Evolutionary conservation across 2,113 vertebrate genomes (phyloP), one percentile per base, ranked within the genome.

Genomic region (Laticauda colubrina): DNA sequence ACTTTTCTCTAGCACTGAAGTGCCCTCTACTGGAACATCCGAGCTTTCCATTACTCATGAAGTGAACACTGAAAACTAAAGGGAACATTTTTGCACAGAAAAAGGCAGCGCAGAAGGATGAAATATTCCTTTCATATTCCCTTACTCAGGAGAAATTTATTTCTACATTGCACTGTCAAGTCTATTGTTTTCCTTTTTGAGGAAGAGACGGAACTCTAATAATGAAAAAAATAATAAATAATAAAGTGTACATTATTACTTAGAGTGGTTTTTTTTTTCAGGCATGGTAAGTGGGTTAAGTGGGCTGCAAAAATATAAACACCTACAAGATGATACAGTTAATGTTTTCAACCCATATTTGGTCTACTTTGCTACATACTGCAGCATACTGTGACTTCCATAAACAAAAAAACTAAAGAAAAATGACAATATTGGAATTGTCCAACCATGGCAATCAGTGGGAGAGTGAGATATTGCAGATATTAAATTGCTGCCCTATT

Each of bases 1-100:
- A 93, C 93, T 90, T 90, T 97, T 91, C 69, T 87, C 94, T 89
- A 14, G 88, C 97, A 88, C 90, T 94, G 81, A 89, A 97, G 75
- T 96, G 97, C 97, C 97, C 98, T 96, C 98, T 96, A 94, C 96
- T 96, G 98, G 51, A 45, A 34, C 34, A 94, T 2, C 8, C 29
- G 39, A 14, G 55, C 23, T 85, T 95, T 94, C 96, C 95, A 94
- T 92, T 94, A 93, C 11, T 92, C 64, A 69, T 34, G 94, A 85
- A 87, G 26, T 34, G 93, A 85, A 81, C 26, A 20, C 12, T 81
- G 29, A 48, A 69, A 39, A 92, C 85, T n/a, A 61, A 56, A 85
- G 90, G 96, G 54, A 96, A 97, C 96, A 96, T 97, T 98, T 97
- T 98, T 96, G 93, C 1, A 85, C 88, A 21, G 39, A 10, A 54